A percentile compares a stretch with the other conserved stretches of the same genome.
phyloP scores from a whole-genome alignment of 2,888 invertebrate genomes.

The Muscina levida region DNA sequence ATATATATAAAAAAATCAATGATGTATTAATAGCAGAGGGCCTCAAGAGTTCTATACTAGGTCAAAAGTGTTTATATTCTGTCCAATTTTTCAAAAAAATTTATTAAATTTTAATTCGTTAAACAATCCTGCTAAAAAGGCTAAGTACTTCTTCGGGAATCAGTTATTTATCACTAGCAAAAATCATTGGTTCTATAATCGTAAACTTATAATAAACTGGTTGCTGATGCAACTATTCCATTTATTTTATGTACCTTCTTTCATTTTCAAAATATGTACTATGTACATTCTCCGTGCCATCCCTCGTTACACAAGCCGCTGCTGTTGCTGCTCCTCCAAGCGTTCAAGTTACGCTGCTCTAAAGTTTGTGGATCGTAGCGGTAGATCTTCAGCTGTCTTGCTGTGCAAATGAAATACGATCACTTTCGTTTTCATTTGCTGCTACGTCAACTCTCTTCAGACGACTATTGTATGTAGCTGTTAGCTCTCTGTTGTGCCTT shows the following conservation, averaged over 20 bases:
- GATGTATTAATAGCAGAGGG: too few relatives aligned
- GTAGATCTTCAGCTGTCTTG: background rate
- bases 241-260: constrained; percentile 45
- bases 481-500: constrained; percentile 55
- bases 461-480: constrained; percentile 32
- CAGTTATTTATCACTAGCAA: too few relatives aligned
- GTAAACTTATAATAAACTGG: too few relatives aligned
- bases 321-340: constrained; percentile 32
- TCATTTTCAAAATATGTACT: too few relatives aligned
- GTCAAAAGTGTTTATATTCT: too few relatives aligned
- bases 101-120: too few relatives aligned
- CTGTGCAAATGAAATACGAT: constrained; percentile 71
- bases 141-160: too few relatives aligned
- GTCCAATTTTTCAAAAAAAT: too few relatives aligned
- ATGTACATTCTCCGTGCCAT: background rate
- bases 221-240: constrained; percentile 41
- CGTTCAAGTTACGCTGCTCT: background rate
- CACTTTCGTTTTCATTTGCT: constrained; percentile 76
- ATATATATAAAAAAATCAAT: too few relatives aligned
- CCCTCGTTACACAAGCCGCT: constrained; percentile 32
- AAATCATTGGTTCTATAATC: too few relatives aligned
- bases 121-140: too few relatives aligned
- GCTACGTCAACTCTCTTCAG: constrained; percentile 3
- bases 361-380: constrained; percentile 68
- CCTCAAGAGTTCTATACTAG: too few relatives aligned